A percentile compares a stretch with the other conserved stretches of the same genome.
These are phyloP conservation scores for Lasioglossum albipes DNA, from an alignment of 1,140 invertebrate species.

Conservation along the genomic window DNA sequence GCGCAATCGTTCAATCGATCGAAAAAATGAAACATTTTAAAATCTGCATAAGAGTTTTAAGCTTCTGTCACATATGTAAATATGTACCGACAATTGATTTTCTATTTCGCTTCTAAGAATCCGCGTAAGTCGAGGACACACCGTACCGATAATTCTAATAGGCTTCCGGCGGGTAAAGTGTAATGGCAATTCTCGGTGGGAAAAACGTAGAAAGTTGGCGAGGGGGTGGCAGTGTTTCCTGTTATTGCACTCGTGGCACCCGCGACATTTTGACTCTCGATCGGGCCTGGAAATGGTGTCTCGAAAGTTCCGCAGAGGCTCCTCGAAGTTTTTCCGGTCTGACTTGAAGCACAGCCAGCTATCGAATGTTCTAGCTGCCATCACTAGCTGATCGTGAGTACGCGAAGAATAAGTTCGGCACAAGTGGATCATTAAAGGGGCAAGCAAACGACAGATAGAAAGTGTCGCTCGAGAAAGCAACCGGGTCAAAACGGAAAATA, in stretches of 20 bases:
- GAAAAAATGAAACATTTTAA: too few relatives aligned
- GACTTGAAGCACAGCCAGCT: background rate
- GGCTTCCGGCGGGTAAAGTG: too few relatives aligned
- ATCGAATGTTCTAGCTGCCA: constrained; percentile 17
- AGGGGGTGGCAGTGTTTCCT: background rate
- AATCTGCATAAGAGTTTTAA: too few relatives aligned
- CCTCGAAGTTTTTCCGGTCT: constrained; percentile 14
- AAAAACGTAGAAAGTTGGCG: background rate
- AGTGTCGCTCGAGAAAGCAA: constrained; percentile 11
- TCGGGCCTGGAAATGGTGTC: background rate
- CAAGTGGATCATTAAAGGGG: constrained; percentile 39
- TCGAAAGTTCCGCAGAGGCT: background rate
- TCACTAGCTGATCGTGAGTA: constrained; percentile 12
- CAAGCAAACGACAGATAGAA: constrained; percentile 23
- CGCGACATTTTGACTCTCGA: background rate
- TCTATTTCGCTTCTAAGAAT: too few relatives aligned
- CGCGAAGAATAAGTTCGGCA: constrained; percentile 19
- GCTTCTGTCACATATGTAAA: too few relatives aligned
- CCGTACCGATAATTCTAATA: too few relatives aligned
- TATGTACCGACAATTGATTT: too few relatives aligned
- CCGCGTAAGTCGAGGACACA: too few relatives aligned
- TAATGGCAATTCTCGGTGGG: too few relatives aligned
- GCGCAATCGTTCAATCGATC: too few relatives aligned
- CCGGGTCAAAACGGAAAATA: constrained; percentile 25
- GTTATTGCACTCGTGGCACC: background rate